These are phyloP conservation scores for Hozukius guyotensis DNA, from an alignment of 2,797 vertebrate species.

Conservation along the genomic window DNA sequence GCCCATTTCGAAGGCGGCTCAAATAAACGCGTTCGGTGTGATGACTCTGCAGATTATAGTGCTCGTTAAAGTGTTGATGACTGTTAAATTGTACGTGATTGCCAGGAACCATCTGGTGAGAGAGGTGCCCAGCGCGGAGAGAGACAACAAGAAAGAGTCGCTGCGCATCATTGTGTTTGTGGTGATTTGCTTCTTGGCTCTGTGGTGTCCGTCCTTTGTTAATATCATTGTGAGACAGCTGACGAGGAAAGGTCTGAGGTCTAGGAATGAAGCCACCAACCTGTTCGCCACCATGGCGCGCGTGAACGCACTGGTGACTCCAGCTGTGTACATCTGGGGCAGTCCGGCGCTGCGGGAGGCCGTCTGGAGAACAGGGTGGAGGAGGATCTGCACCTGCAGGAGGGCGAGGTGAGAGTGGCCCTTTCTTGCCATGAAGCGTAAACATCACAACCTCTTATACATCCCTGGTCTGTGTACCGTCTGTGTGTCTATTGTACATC, in stretches of 20 bases:
- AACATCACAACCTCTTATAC: too few relatives aligned
- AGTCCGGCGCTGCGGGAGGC: constrained; percentile 80
- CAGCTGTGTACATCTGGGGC: constrained; percentile 83
- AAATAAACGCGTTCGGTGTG: constrained; percentile 82
- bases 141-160: constrained; percentile 82
- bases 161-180: constrained; percentile 84
- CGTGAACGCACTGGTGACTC: constrained; percentile 82
- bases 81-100: constrained; percentile 82
- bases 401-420: constrained; percentile 28
- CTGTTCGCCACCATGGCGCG: constrained; percentile 82
- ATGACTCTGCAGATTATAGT: constrained; percentile 83
- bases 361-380: constrained; percentile 74
- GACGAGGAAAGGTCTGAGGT: constrained; percentile 69
- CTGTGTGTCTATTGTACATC: too few relatives aligned
- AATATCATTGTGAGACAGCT: constrained; percentile 81
- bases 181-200: constrained; percentile 81
- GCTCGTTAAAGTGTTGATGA: constrained; percentile 81
- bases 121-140: constrained; percentile 74
- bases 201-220: constrained; percentile 85
- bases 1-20: constrained; percentile 78
- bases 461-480: too few relatives aligned
- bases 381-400: constrained; percentile 47
- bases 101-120: constrained; percentile 80
- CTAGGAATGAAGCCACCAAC: constrained; percentile 84
- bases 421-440: too few relatives aligned